Base-by-base conservation (phyloP, 2,888 invertebrate genomes). In the Embidobia sp. region DNA sequence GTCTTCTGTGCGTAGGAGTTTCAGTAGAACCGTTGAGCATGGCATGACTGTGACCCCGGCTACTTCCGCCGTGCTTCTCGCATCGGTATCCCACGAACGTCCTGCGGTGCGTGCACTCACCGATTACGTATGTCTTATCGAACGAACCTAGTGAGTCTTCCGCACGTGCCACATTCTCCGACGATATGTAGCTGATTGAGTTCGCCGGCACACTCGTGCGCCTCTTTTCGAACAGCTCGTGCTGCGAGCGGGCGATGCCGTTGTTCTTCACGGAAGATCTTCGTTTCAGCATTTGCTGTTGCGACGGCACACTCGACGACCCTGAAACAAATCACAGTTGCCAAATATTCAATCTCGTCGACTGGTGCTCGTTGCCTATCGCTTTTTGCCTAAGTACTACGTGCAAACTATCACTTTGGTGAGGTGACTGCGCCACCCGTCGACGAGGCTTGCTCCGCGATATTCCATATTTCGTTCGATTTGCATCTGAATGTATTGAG, bases 181-280 rank as follows among this genome's bases (percentile, higher is more conserved):
- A 85, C 18, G 88, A 88, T 44, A 88, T 87, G 79, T 88, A 88
- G 69, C 88, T 88, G 64, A 89, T 87, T 2, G 87, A 84, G 63
- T 88, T 87, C 81, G 70, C 78, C 46, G 75, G 80, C 49, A 77
- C 77, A 13, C 79, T 79, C 29, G 79, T 61, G 8, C 84, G 37
- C 78, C 72, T 86, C 88, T 10, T 90, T 59, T 89, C 88, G 51
- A 87, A 84, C 13, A 88, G 82, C 70, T 90, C 89, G 81, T 86
- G 85, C 69, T 88, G 85, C 57, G 90, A 86, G 61, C 86, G 86
- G n/a, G 85, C 80, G 75, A 86, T 79, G 4, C 85, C 87, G 76
- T 86, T 85, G 79, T 83, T 85, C 77, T 87, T 88, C 26, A 85
- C 88, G 44, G 86, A 89, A 35, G 85, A 87, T 81, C 85, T 83